phyloP scores from a whole-genome alignment of 2,888 invertebrate species.

The Anagyrus pseudococci region DNA sequence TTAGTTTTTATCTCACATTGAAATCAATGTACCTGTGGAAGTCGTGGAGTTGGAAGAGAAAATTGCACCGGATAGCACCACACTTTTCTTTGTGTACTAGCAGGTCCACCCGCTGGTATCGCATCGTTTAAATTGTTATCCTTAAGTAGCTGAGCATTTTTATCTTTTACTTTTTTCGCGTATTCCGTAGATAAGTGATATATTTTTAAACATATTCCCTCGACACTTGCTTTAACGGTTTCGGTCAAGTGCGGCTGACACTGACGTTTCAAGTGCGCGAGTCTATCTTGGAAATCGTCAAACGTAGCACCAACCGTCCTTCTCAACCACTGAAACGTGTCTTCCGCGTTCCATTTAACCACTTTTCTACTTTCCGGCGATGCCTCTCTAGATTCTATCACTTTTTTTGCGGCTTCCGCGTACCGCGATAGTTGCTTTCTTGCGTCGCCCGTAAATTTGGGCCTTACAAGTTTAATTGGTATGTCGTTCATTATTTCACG shows the following conservation, averaged over 20 bases:
- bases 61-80: conserved; percentile 96
- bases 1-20: too few species aligned
- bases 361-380: conserved; percentile 94
- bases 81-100: conserved; percentile 82
- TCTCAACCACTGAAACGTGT: conserved; percentile 94
- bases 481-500: conserved; percentile 98
- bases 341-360: conserved; percentile 98
- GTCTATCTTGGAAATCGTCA: conserved; percentile 86
- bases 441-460: conserved; percentile 94
- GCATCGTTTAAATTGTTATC: conserved; percentile 78
- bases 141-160: conserved; percentile 83
- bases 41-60: conserved; percentile 82
- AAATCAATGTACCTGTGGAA: conserved; percentile 67
- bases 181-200: conserved; percentile 91
- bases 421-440: conserved; percentile 91
- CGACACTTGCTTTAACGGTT: conserved; percentile 92
- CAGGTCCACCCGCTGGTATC: conserved; percentile 68
- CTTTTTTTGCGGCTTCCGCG: conserved; percentile 96
- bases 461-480: conserved; percentile 93
- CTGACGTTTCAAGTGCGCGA: conserved; percentile 90
- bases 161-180: conserved; percentile 88
- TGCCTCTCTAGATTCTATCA: conserved; percentile 93
- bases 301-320: conserved; percentile 92
- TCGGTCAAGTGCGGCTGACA: conserved; percentile 96
- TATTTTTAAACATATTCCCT: conserved; percentile 93